Percentiles rank a stretch among this genome's conserved stretches.
Conservation (phyloP, 2,888 invertebrate genomes). For the Scotopteryx bipunctaria region DNA sequence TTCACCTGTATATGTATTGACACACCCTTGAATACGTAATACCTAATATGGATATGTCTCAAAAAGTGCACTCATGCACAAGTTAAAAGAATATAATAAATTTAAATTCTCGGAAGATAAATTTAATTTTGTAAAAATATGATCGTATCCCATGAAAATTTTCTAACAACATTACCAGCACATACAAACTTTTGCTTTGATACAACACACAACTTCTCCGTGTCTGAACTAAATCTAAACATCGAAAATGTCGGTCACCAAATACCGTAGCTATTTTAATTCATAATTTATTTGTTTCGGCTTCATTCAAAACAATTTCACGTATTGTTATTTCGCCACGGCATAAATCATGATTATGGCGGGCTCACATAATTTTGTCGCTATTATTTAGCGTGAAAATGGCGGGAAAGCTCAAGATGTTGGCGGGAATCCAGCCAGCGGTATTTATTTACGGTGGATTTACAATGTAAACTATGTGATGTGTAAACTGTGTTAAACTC, state of each 20-base stretch:
- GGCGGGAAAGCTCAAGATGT: conserved; percentile 31
- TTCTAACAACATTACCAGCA: neutral
- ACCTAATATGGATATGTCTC: no score
- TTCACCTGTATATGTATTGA: no score
- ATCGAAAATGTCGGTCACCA: conserved; percentile 21
- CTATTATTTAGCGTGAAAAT: conserved; percentile 36
- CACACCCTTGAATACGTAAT: neutral
- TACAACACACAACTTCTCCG: neutral
- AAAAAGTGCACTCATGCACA: no score
- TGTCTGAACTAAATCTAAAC: conserved; percentile 1
- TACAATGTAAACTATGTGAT: conserved; percentile 32
- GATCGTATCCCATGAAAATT: no score
- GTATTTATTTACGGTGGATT: conserved; percentile 33
- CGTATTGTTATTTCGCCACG: conserved; percentile 38
- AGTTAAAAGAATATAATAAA: no score
- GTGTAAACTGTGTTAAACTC: conserved; percentile 6
- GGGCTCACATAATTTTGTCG: conserved; percentile 33
- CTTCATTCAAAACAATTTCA: conserved; percentile 30
- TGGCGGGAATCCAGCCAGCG: conserved; percentile 31
- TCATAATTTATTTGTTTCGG: conserved; percentile 18
- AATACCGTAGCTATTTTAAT: conserved; percentile 19
- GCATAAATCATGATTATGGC: conserved; percentile 37
- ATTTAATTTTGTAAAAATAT: no score
- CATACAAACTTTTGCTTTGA: neutral
- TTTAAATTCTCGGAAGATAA: no score